Evolutionary conservation across 2,113 vertebrate genomes (phyloP).

Genomic region (Candoia aspera): DNA sequence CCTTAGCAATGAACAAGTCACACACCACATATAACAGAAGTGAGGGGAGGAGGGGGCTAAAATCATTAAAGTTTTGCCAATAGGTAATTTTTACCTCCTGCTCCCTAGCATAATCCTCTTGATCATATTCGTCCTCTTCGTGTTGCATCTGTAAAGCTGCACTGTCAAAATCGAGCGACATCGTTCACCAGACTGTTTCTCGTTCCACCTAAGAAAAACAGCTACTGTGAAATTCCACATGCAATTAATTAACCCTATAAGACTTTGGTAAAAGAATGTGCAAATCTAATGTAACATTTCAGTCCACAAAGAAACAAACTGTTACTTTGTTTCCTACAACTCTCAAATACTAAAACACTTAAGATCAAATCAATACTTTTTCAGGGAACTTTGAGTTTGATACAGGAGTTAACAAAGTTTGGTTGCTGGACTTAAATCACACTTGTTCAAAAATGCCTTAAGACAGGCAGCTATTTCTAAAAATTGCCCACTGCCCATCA

Average conservation of each 20-base stretch:
- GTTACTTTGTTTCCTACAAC: neutral
- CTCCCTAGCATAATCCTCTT: constrained; percentile 80
- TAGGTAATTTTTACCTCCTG: constrained; percentile 73
- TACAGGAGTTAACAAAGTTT: neutral
- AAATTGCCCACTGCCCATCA: neutral
- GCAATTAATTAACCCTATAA: neutral
- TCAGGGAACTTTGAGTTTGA: neutral
- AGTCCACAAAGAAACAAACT: neutral
- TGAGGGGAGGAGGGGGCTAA: neutral
- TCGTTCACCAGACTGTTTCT: constrained; percentile 40
- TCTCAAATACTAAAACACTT: neutral
- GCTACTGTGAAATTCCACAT: neutral
- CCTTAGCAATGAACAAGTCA: neutral
- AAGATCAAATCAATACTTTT: too few relatives aligned
- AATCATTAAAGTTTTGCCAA: neutral
- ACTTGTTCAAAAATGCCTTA: neutral
- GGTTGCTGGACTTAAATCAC: neutral
- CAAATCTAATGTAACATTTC: neutral
- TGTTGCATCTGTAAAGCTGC: constrained; percentile 74
- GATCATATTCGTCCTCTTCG: constrained; percentile 78
- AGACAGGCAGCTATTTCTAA: neutral
- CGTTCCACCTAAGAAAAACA: constrained; percentile 30
- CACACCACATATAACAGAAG: neutral
- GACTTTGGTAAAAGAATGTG: neutral
- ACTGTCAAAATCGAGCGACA: constrained; percentile 82